Evolutionary conservation across 2,797 vertebrate genomes (phyloP), one percentile per base, ranked within the genome.

Genomic region (Ciconia nigra): DNA sequence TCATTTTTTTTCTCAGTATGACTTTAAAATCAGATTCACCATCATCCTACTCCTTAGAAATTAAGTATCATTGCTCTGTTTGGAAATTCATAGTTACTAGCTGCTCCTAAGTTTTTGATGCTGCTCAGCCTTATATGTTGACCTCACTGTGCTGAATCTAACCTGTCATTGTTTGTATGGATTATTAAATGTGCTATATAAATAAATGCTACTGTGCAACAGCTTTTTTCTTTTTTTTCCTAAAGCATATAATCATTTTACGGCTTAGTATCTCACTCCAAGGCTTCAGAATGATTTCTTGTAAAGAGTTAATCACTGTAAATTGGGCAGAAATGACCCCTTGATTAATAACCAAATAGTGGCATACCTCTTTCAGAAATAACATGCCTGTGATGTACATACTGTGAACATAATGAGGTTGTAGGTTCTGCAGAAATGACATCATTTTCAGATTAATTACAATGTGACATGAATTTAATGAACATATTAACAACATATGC

Each of bases 381-480:
- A 84, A 83, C 71, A 55, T 78, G 90, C 15, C 71, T 93, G 42
- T 87, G 74, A 87, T 96, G 84, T 92, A 87, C 83, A 92, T 71
- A 96, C 78, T 96, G 96, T 93, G 93, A 96, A 96, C 78, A 90
- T 96, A 89, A 96, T 94, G 90, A 97, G 92, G 95, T 94, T 95
- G 90, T 95, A 96, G 74, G 92, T 95, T 95, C 93, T 94, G 67
- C 74, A 95, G 81, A 94, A 96, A 95, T 97, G 39, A 93, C 83
- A 94, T 94, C 31, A 96, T 95, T 96, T 94, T 92, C 86, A 85
- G 86, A 96, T 95, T 97, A 97, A 96, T 93, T 96, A 89, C 86
- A 90, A 77, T 91, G 93, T 96, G 91, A 94, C 92, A 90, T 82
- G 86, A 92, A 96, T 96, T 89, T 95, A 95, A 94, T 90, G 73